phyloP scores from a whole-genome alignment of 2,113 vertebrate species.

The Gopherus flavomarginatus region DNA sequence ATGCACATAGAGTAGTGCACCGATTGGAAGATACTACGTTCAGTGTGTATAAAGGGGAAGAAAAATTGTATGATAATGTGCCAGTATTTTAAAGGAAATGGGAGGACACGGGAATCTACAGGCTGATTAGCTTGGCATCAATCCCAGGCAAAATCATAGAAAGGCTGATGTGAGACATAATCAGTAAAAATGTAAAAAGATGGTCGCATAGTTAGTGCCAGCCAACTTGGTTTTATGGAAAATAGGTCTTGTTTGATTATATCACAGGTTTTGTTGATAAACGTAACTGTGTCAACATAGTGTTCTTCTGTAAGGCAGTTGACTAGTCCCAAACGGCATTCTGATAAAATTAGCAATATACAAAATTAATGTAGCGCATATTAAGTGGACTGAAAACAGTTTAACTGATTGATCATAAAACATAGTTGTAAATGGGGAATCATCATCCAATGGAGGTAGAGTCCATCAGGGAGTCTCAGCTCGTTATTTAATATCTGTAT shows the following conservation, averaged over 20 bases:
- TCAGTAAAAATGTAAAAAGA: not conserved
- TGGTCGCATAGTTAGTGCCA: not conserved
- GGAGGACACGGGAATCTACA: not conserved
- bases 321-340: not conserved
- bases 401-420: not conserved
- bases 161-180: not conserved
- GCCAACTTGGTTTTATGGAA: not conserved
- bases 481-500: not conserved
- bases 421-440: not conserved
- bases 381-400: slow-evolving; percentile 9
- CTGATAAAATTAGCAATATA: not conserved
- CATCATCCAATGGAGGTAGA: not conserved
- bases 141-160: not conserved
- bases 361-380: not conserved
- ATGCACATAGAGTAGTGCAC: not conserved
- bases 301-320: not conserved
- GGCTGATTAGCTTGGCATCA: not conserved
- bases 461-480: not conserved
- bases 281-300: not conserved
- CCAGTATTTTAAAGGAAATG: slow-evolving; percentile 16
- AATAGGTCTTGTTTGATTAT: not conserved
- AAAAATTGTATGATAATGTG: not conserved
- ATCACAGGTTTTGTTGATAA: not conserved
- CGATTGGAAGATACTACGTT: accelerated
- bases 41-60: not conserved